These are phyloP conservation scores for Iphiclides podalirius DNA, from an alignment of 2,888 invertebrate species.

Conservation along the genomic window DNA sequence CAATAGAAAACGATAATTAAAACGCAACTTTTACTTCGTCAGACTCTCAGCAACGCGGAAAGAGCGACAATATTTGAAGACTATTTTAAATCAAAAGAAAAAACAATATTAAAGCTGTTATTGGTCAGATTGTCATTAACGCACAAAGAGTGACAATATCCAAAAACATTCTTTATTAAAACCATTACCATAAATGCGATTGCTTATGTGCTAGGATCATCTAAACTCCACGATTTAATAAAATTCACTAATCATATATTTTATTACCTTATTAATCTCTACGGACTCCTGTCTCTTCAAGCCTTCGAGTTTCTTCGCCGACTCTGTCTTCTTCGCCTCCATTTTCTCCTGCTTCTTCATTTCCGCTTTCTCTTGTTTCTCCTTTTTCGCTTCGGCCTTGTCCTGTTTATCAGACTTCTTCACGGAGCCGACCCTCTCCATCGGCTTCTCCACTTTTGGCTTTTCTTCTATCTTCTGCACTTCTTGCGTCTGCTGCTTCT, in stretches of 20 bases:
- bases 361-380: slow-evolving; percentile 38
- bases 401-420: slow-evolving; percentile 57
- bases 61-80: no score
- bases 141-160: no score
- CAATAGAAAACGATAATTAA: no score
- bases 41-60: no score
- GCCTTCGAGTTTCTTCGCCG: slow-evolving; percentile 55
- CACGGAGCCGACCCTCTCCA: slow-evolving; percentile 58
- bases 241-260: neutral
- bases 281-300: slow-evolving; percentile 66
- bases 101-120: no score
- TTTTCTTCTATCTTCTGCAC: slow-evolving; percentile 35
- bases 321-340: slow-evolving; percentile 59
- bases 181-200: no score
- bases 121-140: no score
- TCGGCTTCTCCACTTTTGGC: slow-evolving; percentile 39
- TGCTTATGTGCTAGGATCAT: no score
- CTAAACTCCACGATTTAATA: no score
- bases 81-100: no score
- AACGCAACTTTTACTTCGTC: no score
- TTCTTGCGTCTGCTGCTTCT: slow-evolving; percentile 31
- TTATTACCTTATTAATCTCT: slow-evolving; percentile 57
- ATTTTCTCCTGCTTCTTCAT: slow-evolving; percentile 38
- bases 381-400: slow-evolving; percentile 45
- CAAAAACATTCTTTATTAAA: no score